phyloP scores from a whole-genome alignment of 1,140 invertebrate species.

The Ceratina calcarata region DNA sequence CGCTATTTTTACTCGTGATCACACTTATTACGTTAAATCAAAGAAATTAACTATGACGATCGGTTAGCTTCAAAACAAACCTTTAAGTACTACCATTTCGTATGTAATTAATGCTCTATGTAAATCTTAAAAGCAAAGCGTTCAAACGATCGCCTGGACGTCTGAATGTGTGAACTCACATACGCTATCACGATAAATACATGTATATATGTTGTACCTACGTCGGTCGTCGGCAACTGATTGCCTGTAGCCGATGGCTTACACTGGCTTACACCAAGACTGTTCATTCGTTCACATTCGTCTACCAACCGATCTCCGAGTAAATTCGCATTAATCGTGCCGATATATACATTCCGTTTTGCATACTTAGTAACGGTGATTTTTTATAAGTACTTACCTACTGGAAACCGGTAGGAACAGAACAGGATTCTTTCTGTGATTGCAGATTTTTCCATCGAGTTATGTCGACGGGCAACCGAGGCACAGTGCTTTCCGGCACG shows the following conservation, averaged over 20 bases:
- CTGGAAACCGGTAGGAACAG: not conserved
- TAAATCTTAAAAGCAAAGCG: not conserved
- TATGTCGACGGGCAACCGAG: slow-evolving; percentile 69
- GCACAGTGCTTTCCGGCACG: slow-evolving; percentile 71
- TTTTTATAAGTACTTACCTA: not conserved
- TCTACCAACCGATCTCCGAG: slow-evolving; percentile 22
- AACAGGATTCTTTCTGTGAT: not conserved
- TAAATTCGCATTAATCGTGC: slow-evolving; percentile 3
- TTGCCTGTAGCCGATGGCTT: slow-evolving; percentile 29
- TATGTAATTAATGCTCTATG: too few species aligned
- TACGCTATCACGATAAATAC: not conserved
- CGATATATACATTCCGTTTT: not conserved
- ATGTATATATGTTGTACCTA: not conserved
- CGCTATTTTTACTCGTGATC: not conserved
- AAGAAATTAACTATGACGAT: not conserved
- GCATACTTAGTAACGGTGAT: not conserved
- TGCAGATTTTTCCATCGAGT: slow-evolving; percentile 61
- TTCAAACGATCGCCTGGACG: not conserved
- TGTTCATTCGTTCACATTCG: slow-evolving; percentile 31
- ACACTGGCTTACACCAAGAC: slow-evolving; percentile 8
- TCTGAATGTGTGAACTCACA: not conserved
- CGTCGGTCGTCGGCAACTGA: too few species aligned
- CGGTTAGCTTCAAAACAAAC: too few species aligned
- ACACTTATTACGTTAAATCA: not conserved
- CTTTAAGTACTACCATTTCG: too few species aligned